A percentile compares a stretch with the other conserved stretches of the same genome.
These are phyloP conservation scores for Monopterus albus DNA, from an alignment of 2,113 vertebrate species.

Conservation along the genomic window DNA sequence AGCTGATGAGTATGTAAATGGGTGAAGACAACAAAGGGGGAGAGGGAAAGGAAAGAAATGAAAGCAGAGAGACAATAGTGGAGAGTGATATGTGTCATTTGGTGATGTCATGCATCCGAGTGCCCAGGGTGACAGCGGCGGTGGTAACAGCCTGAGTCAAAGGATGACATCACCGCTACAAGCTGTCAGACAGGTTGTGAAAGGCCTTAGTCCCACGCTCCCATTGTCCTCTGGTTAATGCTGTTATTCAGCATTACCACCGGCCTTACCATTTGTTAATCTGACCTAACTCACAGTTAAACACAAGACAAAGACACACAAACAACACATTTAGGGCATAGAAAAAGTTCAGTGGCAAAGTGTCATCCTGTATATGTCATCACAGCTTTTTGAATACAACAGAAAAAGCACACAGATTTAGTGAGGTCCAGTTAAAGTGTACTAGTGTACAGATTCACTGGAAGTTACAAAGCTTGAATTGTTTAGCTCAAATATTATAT, in stretches of 20 bases:
- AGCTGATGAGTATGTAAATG: constrained; percentile 75
- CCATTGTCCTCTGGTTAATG: constrained; percentile 85
- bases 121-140: constrained; percentile 77
- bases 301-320: constrained; percentile 74
- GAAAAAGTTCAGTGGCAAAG: constrained; percentile 39
- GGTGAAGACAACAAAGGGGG: constrained; percentile 53
- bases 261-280: constrained; percentile 79
- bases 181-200: constrained; percentile 82
- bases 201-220: constrained; percentile 81
- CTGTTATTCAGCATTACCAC: constrained; percentile 82
- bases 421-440: constrained; percentile 60
- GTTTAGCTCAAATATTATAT: constrained; percentile 6
- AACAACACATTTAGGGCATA: constrained; percentile 65
- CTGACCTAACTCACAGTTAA: constrained; percentile 79
- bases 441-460: constrained; percentile 36
- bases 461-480: constrained; percentile 29
- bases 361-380: constrained; percentile 61
- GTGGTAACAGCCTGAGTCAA: constrained; percentile 83
- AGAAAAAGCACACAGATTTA: constrained; percentile 46
- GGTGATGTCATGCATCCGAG: constrained; percentile 78
- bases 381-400: constrained; percentile 60
- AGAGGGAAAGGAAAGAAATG: constrained; percentile 18
- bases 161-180: constrained; percentile 85
- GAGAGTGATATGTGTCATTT: constrained; percentile 71
- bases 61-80: constrained; percentile 32